These are phyloP conservation scores for Meteorus sp. DNA, from an alignment of 1,140 invertebrate genomes.

Conservation along the genomic window DNA sequence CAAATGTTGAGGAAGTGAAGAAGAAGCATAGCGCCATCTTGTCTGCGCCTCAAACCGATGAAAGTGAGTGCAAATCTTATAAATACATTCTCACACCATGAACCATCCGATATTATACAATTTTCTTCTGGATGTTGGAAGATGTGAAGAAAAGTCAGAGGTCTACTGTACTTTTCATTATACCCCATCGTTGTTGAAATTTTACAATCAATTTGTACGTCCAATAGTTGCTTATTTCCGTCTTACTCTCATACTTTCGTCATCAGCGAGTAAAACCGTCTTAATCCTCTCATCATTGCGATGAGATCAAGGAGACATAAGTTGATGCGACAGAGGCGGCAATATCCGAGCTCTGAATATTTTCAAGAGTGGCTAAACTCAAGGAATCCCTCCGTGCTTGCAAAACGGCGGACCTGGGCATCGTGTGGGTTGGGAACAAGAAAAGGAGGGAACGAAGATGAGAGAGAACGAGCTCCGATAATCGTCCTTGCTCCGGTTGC, in stretches of 20 bases:
- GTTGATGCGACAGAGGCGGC: background rate
- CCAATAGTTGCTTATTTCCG: background rate
- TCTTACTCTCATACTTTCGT: background rate
- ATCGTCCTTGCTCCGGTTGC: constrained; percentile 38
- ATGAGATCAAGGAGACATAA: too few relatives aligned
- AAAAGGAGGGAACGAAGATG: background rate
- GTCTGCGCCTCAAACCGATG: constrained; percentile 97
- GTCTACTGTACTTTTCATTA: too few relatives aligned
- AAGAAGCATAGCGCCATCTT: constrained; percentile 99
- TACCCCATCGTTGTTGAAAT: too few relatives aligned
- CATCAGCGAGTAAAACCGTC: background rate
- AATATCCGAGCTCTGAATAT: constrained; percentile 20
- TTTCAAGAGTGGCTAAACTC: constrained; percentile 11
- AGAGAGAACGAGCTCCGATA: constrained; percentile 18
- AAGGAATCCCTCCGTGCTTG: background rate
- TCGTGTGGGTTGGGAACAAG: background rate
- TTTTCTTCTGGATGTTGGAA: background rate
- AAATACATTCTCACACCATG: too few relatives aligned
- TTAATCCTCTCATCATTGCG: too few relatives aligned
- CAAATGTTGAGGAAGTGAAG: constrained; percentile 99
- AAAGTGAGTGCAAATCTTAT: too few relatives aligned
- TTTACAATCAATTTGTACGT: too few relatives aligned
- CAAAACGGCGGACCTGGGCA: background rate
- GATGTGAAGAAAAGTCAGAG: too few relatives aligned
- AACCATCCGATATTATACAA: too few relatives aligned